Evolutionary conservation across 92 coral and sea anemone genomes (phyloP).

Genomic region (Micromussa lordhowensis): DNA sequence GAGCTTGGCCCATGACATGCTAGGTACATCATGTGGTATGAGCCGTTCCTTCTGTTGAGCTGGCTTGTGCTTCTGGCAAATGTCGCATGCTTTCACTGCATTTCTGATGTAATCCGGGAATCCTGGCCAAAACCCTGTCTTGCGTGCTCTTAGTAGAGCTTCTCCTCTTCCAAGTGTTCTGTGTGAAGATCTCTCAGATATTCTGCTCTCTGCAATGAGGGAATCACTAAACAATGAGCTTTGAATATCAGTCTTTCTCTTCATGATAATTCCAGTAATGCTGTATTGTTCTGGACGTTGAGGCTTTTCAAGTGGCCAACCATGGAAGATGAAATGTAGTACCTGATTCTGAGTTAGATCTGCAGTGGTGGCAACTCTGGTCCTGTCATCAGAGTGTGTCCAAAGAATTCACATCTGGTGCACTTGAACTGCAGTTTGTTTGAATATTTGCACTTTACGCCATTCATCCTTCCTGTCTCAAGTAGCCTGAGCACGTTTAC

Average conservation of each 20-base stretch:
- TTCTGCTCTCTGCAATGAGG: neutral
- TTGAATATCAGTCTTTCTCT: neutral
- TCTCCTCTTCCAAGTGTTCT: constrained; percentile 16
- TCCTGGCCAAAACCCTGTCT: constrained; percentile 35
- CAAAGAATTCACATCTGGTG: constrained; percentile 11
- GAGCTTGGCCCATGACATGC: constrained; percentile 16
- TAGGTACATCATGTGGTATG: constrained; percentile 15
- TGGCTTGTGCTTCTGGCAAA: constrained; percentile 24
- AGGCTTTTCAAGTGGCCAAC: neutral
- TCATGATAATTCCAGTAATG: constrained; percentile 10
- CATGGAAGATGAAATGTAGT: neutral
- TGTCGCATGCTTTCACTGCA: constrained; percentile 8
- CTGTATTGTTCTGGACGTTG: neutral
- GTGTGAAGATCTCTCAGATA: constrained; percentile 18
- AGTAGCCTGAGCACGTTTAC: constrained; percentile 14
- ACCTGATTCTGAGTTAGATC: neutral
- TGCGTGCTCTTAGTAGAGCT: constrained; percentile 21
- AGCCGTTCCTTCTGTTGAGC: constrained; percentile 32
- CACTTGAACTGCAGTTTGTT: constrained; percentile 10
- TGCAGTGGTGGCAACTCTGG: constrained; percentile 9
- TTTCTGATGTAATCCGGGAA: neutral
- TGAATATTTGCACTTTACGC: constrained; percentile 17
- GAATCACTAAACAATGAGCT: neutral
- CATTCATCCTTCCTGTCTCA: no score
- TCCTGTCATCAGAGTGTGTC: constrained; percentile 1